Conservation (phyloP, 1,140 invertebrate genomes). For the Lasioglossum albipes region DNA sequence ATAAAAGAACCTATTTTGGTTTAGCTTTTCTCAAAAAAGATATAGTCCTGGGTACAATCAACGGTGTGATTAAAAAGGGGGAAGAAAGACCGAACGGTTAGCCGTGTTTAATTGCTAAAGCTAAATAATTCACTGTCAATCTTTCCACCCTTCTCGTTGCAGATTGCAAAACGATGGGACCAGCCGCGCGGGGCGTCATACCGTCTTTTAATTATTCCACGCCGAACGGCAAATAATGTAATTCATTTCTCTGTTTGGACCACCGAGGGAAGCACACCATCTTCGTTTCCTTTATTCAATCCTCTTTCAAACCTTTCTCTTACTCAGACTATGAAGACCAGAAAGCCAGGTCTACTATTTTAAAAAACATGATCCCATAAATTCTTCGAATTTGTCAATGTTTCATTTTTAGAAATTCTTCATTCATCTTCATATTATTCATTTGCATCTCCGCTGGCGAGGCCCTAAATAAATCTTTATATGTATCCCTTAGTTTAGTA, state of each 20-base stretch:
- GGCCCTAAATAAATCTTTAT: too few species aligned
- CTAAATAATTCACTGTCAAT: conserved; percentile 79
- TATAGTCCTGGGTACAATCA: conserved; percentile 11
- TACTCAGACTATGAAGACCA: too few species aligned
- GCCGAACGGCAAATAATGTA: conserved; percentile 72
- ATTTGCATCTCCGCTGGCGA: too few species aligned
- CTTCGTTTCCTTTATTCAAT: too few species aligned
- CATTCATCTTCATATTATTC: too few species aligned
- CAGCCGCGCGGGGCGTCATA: conserved; percentile 27
- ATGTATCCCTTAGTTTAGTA: too few species aligned
- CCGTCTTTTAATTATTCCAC: conserved; percentile 74
- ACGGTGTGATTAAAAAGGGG: neutral
- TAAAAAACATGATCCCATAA: too few species aligned
- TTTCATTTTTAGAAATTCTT: too few species aligned
- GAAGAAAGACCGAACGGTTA: conserved; percentile 15
- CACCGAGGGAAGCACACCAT: conserved; percentile 46
- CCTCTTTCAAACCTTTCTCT: too few species aligned
- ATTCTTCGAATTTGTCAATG: too few species aligned
- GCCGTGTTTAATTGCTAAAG: conserved; percentile 71
- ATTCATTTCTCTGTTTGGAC: conserved; percentile 73
- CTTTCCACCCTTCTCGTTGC: conserved; percentile 72
- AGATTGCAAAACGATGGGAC: conserved; percentile 52
- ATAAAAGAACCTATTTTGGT: neutral
- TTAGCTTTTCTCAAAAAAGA: too few species aligned
- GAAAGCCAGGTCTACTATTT: too few species aligned